A percentile compares a stretch with the other conserved stretches of the same genome.
phyloP scores from a whole-genome alignment of 2,113 vertebrate species.

The Sinocyclocheilus anshuiensis region DNA sequence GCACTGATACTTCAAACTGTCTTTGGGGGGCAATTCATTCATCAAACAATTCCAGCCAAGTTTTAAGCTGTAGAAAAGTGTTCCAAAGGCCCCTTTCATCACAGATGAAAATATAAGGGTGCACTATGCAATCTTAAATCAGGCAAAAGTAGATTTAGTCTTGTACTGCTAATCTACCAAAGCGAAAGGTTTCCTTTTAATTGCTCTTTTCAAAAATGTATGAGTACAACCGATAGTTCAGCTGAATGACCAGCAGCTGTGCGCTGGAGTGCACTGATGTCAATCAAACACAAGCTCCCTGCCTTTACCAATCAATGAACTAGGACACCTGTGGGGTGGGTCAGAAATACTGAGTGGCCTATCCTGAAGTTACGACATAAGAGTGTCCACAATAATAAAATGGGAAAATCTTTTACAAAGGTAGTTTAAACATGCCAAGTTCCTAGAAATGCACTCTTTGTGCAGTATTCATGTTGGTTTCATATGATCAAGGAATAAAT shows the following conservation, averaged over 20 bases:
- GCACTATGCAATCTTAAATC: slow-evolving; percentile 20
- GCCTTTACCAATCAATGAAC: not conserved
- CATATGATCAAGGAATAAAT: not conserved
- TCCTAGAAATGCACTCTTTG: not conserved
- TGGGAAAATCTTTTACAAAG: not conserved
- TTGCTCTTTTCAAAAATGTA: slow-evolving; percentile 2
- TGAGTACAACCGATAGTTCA: not conserved
- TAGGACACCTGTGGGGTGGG: not conserved
- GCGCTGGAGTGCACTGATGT: not conserved
- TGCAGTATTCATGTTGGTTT: not conserved
- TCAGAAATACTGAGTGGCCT: not conserved
- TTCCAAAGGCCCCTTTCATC: not conserved
- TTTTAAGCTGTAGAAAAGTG: slow-evolving; percentile 2
- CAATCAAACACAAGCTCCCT: slow-evolving; percentile 5
- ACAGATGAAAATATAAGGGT: slow-evolving; percentile 1
- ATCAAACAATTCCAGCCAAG: not conserved
- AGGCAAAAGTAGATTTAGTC: not conserved
- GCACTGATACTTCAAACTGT: slow-evolving; percentile 27
- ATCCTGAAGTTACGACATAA: not conserved
- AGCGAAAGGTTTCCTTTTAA: slow-evolving; percentile 4
- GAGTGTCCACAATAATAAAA: not conserved
- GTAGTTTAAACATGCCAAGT: no score
- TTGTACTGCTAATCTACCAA: not conserved
- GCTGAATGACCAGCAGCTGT: slow-evolving; percentile 17
- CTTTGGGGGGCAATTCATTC: slow-evolving; percentile 5